Base-by-base conservation (phyloP, 2,113 vertebrate species). In the Sturnus vulgaris region DNA sequence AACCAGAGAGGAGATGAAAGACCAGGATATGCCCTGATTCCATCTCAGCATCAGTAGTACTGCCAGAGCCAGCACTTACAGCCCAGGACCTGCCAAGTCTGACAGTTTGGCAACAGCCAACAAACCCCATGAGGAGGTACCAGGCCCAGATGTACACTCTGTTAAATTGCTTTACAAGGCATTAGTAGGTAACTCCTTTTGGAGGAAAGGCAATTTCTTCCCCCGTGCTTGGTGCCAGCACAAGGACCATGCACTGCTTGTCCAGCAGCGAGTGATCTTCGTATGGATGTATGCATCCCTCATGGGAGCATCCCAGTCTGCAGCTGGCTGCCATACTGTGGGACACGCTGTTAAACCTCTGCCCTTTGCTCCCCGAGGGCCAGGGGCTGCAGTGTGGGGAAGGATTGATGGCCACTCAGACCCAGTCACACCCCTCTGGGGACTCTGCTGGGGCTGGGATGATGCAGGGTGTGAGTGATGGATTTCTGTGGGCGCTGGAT, bases 271-370 rank as follows among this genome's bases (percentile, higher is more conserved):
- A 0, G 23, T 10, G 10, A 60, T 16, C 21, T 40, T 9, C 42
- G 23, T 5, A 15, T 17, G 40, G 46, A 72, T 1, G 12, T 2
- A 2, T 3, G 5, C 22, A 8, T 4, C 8, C 65, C 85, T 52
- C 3, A 0, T 0, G 8, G 72, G 90, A 81, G 17, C 79, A 59
- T 33, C 71, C 71, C 16, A 0, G 50, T 12, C 19, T 2, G 0
- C 68, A 77, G 68, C n/a, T 2, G 2, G 20, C 66, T 12, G 8
- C 61, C 46, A 7, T 0, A 0, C 60, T 39, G 53, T 22, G 0
- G 7, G 82, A 60, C 11, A 1, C 2, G 37, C 40, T 2, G 1
- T 39, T 87, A 86, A 87, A 76, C 70, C 37, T 30, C 91, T 89
- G 73, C 70, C 84, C 81, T 94, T 82, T 92, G 69, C 77, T 30